Conservation (phyloP, 2,888 invertebrate genomes). For the Trissolcus brochymenae region DNA sequence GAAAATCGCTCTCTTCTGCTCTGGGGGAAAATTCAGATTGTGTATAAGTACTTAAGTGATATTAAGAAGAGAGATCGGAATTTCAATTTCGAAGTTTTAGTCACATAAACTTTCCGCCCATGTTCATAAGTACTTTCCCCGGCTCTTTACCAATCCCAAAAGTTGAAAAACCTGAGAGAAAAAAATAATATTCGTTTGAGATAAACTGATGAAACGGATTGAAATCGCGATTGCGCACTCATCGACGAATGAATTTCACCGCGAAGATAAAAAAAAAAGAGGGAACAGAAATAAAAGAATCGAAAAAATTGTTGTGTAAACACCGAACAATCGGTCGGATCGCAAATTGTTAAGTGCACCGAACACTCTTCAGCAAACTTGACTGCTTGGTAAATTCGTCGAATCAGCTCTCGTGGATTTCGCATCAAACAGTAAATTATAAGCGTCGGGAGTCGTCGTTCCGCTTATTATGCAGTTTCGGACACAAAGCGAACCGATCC, state of each 20-base stretch:
- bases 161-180: slow-evolving; percentile 4
- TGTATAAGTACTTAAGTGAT: slow-evolving; percentile 56
- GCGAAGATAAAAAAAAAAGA: neutral
- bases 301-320: neutral
- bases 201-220: neutral
- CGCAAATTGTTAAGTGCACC: neutral
- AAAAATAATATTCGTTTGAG: neutral
- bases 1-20: slow-evolving; percentile 39
- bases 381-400: slow-evolving; percentile 13
- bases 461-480: slow-evolving; percentile 40
- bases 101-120: slow-evolving; percentile 45
- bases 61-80: slow-evolving; percentile 55
- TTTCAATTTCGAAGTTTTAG: slow-evolving; percentile 54
- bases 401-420: slow-evolving; percentile 21
- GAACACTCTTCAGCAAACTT: slow-evolving; percentile 3
- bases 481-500: slow-evolving; percentile 22
- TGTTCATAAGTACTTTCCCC: slow-evolving; percentile 35
- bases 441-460: slow-evolving; percentile 21
- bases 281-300: neutral
- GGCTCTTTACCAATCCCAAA: slow-evolving; percentile 21
- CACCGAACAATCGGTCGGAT: too few relatives aligned
- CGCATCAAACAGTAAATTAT: slow-evolving; percentile 30
- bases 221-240: too few relatives aligned
- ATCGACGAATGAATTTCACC: too few relatives aligned
- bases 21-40: slow-evolving; percentile 45